These are phyloP conservation scores for Gari tellinella DNA, from an alignment of 2,888 invertebrate species.

Conservation along the genomic window DNA sequence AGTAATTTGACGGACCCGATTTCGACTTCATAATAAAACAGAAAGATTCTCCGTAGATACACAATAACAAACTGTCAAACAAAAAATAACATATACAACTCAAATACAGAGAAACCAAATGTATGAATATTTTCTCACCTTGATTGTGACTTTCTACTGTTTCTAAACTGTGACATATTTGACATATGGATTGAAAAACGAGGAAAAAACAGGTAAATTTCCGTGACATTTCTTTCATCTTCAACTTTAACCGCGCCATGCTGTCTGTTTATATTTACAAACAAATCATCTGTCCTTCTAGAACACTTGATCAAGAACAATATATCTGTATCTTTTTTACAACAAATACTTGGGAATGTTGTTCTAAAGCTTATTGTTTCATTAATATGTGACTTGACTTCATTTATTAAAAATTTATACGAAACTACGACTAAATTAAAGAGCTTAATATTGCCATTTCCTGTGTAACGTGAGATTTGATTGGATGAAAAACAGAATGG, in stretches of 20 bases:
- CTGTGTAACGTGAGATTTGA: conserved; percentile 35
- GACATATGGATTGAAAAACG: conserved; percentile 80
- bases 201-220: conserved; percentile 80
- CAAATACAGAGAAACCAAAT: not conserved
- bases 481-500: conserved; percentile 28
- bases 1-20: too few relatives aligned
- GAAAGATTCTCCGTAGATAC: too few relatives aligned
- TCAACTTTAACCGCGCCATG: conserved; percentile 81
- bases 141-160: conserved; percentile 83
- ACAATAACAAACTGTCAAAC: too few relatives aligned
- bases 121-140: conserved; percentile 74
- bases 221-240: conserved; percentile 80
- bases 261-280: conserved; percentile 68
- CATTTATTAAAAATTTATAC: conserved; percentile 54
- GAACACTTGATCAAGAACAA: too few relatives aligned
- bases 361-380: not conserved
- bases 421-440: conserved; percentile 49
- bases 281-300: conserved; percentile 26
- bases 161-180: conserved; percentile 77
- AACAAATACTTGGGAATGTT: too few relatives aligned
- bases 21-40: too few relatives aligned
- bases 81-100: too few relatives aligned
- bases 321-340: too few relatives aligned
- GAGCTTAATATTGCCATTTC: conserved; percentile 9
- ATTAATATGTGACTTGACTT: conserved; percentile 5